phyloP scores from a whole-genome alignment of 2,797 vertebrate species.

The Vireo griseus region DNA sequence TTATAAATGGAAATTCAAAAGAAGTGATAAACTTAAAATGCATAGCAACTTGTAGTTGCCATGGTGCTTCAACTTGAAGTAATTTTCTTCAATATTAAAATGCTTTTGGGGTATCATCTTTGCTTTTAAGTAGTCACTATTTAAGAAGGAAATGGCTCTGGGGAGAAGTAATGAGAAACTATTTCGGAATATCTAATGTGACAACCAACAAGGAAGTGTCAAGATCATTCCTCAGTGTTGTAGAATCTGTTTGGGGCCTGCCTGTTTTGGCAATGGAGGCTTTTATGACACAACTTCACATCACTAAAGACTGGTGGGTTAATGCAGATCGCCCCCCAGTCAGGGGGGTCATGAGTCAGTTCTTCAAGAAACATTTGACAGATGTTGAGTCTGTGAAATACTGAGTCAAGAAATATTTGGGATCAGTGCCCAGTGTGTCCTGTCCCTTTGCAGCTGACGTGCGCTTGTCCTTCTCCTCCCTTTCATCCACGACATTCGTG shows the following conservation, averaged over 20 bases:
- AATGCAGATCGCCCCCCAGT: fast-evolving
- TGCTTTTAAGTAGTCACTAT: constrained; percentile 7
- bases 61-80: constrained; percentile 23
- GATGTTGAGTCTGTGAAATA: not conserved
- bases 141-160: not conserved
- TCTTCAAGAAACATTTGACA: not conserved
- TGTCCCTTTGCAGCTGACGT: fast-evolving
- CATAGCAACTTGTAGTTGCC: constrained; percentile 47
- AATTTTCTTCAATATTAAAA: not conserved
- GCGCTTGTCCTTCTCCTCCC: not conserved
- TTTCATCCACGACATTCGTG: fast-evolving
- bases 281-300: not conserved
- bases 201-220: not conserved
- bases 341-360: not conserved
- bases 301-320: not conserved
- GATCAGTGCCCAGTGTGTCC: fast-evolving
- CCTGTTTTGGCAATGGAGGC: not conserved
- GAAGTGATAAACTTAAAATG: not conserved
- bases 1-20: constrained; percentile 34
- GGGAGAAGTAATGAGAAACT: not conserved
- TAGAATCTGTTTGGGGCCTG: not conserved
- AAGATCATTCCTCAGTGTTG: not conserved
- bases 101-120: not conserved
- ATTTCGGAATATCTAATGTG: not conserved
- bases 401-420: fast-evolving